Evolutionary conservation across 1,140 invertebrate genomes (phyloP), one percentile per base, ranked within the genome.

Genomic region (Helicoverpa zea): DNA sequence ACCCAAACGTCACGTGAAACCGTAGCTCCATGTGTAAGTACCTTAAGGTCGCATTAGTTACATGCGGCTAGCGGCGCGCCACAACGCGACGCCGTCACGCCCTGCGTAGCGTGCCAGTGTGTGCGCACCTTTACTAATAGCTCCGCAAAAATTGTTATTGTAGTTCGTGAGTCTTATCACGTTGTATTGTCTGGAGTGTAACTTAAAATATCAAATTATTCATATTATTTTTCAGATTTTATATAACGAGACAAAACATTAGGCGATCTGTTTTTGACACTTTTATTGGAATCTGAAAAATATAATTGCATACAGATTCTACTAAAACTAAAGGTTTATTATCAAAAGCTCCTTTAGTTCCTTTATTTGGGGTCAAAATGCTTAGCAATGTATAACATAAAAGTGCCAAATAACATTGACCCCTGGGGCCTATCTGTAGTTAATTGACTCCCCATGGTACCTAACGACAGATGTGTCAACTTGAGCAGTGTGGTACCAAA

Each of bases 391-490:
- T 16, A 68, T 47, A 23, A 68, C 43, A 16, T 43, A n/a, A 49
- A 5, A 49, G 64, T 23, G 49, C 16, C 64, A 68, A 12, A 49
- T 68, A 51, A 47, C 43, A 68, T 68, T 49, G 64, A 68, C 64
- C 43, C 16, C 43, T 18, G 64, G 43, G 35, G 23, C 43, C 64
- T 68, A 68, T 68, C 64, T 68, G 43, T 68, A 49, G 43, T 68
- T 68, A 68, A 68, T 68, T 68, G 64, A 51, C 64, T 68, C 16
- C 64, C 64, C 43, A 49, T 68, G 64, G 64, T 43, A 68, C 64
- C 64, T 68, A 68, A 68, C 64, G 64, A 68, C 64, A 68, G 64
- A 43, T 43, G 64, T 47, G 64, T n/a, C 43, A 49, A 49, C 43
- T 68, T 68, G 64, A 68, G 43, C 43, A 68, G 64, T 68, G 18